Conservation (phyloP, 2,888 invertebrate genomes). For the Sylvicola cinctus region DNA sequence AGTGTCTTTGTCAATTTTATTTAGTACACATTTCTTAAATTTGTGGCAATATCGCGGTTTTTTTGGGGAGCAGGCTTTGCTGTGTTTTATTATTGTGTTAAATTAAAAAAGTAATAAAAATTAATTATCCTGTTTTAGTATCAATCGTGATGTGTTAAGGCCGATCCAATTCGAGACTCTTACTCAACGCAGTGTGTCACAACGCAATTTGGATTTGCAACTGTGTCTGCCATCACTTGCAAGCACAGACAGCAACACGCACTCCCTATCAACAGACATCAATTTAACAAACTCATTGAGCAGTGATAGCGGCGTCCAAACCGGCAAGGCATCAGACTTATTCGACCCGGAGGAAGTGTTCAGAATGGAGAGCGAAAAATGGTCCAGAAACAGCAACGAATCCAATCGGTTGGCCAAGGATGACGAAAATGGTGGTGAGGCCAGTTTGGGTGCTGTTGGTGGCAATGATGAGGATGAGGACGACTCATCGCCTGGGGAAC, state of each 20-base stretch:
- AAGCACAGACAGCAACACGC: constrained; percentile 9
- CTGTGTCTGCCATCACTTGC: constrained; percentile 8
- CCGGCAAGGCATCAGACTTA: constrained; percentile 10
- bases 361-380: constrained; percentile 15
- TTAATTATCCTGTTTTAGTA: no score
- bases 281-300: constrained; percentile 11
- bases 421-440: constrained; percentile 18
- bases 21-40: no score
- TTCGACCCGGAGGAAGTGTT: constrained; percentile 9
- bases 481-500: constrained; percentile 10
- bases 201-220: constrained; percentile 6
- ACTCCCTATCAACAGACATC: constrained; percentile 9
- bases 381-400: constrained; percentile 9
- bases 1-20: no score
- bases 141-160: no score
- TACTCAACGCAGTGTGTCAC: constrained; percentile 5
- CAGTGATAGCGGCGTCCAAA: constrained; percentile 13
- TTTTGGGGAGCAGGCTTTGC: no score
- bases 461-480: constrained; percentile 9
- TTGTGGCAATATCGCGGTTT: no score
- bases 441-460: constrained; percentile 11
- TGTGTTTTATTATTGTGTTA: no score
- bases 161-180: no score
- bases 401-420: no score
- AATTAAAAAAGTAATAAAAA: no score